Conservation (phyloP, 2,113 vertebrate species). For the Lagopus leucura region DNA sequence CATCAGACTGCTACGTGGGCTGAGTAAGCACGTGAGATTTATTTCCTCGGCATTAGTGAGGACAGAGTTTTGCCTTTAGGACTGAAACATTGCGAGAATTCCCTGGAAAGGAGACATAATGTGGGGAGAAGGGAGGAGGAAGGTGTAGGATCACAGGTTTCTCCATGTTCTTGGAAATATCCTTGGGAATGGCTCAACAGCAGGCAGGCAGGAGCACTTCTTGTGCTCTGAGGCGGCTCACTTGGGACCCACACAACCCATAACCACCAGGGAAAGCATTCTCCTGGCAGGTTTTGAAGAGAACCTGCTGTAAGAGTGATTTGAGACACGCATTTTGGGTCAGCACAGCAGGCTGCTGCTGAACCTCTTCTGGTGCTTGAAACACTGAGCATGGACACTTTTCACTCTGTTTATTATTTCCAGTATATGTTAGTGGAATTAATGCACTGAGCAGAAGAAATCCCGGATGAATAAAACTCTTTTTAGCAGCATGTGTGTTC, state of each 20-base stretch:
- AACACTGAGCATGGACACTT: background rate
- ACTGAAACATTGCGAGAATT: background rate
- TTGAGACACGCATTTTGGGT: background rate
- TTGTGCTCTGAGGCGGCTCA: fast-evolving
- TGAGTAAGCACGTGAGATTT: background rate
- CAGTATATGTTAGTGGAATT: background rate
- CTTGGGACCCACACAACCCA: background rate
- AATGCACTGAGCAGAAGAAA: background rate
- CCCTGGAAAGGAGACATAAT: fast-evolving
- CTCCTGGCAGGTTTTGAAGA: background rate
- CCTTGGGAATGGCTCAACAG: background rate
- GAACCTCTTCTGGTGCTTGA: background rate
- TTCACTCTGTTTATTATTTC: background rate
- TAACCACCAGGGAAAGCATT: background rate
- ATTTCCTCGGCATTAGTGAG: background rate
- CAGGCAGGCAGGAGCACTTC: fast-evolving
- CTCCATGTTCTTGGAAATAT: background rate
- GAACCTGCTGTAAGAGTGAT: background rate
- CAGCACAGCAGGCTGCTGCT: background rate
- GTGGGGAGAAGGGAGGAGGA: background rate
- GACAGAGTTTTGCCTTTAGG: background rate
- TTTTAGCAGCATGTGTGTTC: background rate
- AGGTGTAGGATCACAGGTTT: background rate
- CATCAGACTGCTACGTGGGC: fast-evolving
- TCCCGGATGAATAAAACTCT: background rate